Percentiles rank a stretch among this genome's conserved stretches.
Conservation (phyloP, 2,113 vertebrate genomes). For the Gadus macrocephalus region DNA sequence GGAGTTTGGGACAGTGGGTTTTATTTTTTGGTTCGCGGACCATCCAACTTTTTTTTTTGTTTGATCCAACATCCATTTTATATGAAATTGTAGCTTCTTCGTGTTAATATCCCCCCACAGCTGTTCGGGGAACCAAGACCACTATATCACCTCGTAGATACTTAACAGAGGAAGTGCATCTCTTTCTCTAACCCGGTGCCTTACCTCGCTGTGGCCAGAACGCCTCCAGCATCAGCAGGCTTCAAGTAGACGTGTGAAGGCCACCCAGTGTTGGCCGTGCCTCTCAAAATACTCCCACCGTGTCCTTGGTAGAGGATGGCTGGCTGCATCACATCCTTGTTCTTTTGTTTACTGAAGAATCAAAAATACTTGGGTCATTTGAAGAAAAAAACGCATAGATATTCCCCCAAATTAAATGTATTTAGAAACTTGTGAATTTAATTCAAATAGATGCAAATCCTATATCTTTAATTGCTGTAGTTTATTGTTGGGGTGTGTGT, state of each 20-base stretch:
- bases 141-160: conserved; percentile 45
- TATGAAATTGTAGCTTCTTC: conserved; percentile 3
- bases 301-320: conserved; percentile 8
- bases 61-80: conserved; percentile 14
- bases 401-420: conserved; percentile 42
- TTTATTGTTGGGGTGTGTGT: conserved; percentile 44
- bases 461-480: conserved; percentile 52
- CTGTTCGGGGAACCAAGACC: conserved; percentile 46
- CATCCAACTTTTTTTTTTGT: conserved; percentile 18
- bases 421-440: conserved; percentile 61
- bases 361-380: conserved; percentile 35
- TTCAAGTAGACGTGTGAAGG: conserved; percentile 24
- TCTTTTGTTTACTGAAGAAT: conserved; percentile 21
- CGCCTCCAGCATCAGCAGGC: conserved; percentile 32
- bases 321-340: background rate
- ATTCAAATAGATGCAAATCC: conserved; percentile 52
- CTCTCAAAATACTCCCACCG: background rate
- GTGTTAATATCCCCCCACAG: conserved; percentile 21
- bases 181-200: conserved; percentile 46
- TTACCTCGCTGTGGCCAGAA: conserved; percentile 47
- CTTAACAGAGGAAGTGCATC: conserved; percentile 13
- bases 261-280: too few species aligned
- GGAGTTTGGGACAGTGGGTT: conserved; percentile 42
- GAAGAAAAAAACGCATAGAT: conserved; percentile 25
- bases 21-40: conserved; percentile 41